Evolutionary conservation across 2,888 invertebrate genomes (phyloP).

Genomic region (Pomacea canaliculata): DNA sequence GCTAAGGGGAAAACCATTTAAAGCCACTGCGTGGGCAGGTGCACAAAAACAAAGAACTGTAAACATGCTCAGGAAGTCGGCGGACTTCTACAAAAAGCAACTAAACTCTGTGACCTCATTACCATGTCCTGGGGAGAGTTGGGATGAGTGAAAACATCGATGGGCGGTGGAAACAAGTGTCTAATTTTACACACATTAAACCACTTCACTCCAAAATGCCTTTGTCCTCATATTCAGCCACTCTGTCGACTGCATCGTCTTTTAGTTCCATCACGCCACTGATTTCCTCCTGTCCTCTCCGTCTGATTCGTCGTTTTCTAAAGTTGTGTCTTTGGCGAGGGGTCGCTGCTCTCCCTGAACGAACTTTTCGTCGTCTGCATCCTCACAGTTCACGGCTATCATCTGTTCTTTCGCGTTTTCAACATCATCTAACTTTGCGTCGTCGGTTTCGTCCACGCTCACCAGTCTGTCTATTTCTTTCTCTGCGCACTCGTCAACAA

Average conservation of each 20-base stretch:
- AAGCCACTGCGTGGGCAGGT: too few species aligned
- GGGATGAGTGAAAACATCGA: too few species aligned
- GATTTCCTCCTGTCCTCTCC: background rate
- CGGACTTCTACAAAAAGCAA: too few species aligned
- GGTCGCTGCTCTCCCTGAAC: background rate
- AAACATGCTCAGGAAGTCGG: too few species aligned
- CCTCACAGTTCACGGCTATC: background rate
- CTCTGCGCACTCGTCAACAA: slow-evolving; percentile 24
- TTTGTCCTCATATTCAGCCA: background rate
- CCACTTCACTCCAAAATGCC: background rate
- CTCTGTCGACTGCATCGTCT: background rate
- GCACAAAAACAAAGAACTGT: too few species aligned
- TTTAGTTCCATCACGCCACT: too few species aligned
- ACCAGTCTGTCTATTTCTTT: background rate
- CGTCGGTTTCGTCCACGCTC: background rate
- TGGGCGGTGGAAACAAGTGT: too few species aligned
- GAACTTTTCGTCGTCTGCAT: background rate
- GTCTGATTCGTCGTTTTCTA: too few species aligned
- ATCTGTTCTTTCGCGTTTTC: background rate
- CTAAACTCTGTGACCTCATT: too few species aligned
- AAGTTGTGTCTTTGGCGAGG: too few species aligned
- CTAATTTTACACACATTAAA: background rate
- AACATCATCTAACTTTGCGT: background rate
- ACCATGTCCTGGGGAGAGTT: too few species aligned
- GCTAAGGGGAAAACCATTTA: too few species aligned